These are phyloP conservation scores for Drosophila orena DNA, from an alignment of 1,140 invertebrate species.

Conservation along the genomic window DNA sequence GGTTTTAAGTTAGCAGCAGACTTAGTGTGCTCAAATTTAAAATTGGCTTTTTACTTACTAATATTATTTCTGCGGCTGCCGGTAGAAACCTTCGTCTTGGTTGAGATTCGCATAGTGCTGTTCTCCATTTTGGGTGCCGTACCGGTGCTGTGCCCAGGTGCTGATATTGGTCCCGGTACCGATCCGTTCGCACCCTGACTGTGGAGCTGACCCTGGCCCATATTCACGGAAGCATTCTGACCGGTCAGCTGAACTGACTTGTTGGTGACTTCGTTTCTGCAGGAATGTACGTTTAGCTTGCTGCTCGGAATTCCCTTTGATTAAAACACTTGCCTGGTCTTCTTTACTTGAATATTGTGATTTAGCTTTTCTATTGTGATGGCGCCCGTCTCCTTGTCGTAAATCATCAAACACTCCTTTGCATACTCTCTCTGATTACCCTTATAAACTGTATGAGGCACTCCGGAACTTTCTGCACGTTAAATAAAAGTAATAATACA, in stretches of 20 bases:
- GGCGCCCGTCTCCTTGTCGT: conserved; percentile 95
- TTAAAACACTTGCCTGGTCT: conserved; percentile 90
- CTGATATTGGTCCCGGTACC: conserved; percentile 6
- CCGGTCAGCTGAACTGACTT: conserved; percentile 74
- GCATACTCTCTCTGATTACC: conserved; percentile 95
- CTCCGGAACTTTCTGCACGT: conserved; percentile 89
- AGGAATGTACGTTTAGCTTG: conserved; percentile 4
- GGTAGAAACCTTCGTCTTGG: conserved; percentile 84
- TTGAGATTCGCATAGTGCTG: conserved; percentile 77
- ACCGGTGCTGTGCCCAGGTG: conserved; percentile 55
- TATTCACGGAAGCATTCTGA: conserved; percentile 42
- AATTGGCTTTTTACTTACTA: conserved; percentile 50
- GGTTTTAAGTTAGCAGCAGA: no score
- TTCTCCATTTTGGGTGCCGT: conserved; percentile 74
- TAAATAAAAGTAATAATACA: background rate
- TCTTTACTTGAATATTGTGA: conserved; percentile 97
- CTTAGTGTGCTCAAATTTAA: no score
- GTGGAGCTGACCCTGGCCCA: conserved; percentile 10
- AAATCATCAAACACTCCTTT: conserved; percentile 98
- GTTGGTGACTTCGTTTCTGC: conserved; percentile 74
- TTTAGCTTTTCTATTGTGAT: conserved; percentile 96
- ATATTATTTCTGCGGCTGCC: conserved; percentile 82
- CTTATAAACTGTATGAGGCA: conserved; percentile 96
- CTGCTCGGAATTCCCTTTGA: background rate
- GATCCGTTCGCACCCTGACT: conserved; percentile 26